Percentiles rank a stretch among this genome's conserved stretches.
These are phyloP conservation scores for Hemiscyllium ocellatum DNA, from an alignment of 2,113 vertebrate species.

Conservation along the genomic window DNA sequence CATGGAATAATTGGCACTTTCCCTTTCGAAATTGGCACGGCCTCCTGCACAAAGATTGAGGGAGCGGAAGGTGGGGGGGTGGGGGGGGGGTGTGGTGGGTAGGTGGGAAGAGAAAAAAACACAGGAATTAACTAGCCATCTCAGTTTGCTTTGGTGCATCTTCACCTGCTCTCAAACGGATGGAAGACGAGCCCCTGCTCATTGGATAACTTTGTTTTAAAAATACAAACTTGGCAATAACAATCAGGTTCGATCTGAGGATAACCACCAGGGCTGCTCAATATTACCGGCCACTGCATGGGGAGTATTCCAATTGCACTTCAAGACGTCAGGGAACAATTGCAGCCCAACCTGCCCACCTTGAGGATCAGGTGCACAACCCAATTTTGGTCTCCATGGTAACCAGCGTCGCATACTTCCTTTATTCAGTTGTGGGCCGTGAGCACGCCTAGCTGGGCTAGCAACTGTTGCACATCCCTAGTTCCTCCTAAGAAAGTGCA, in stretches of 20 bases:
- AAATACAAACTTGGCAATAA: not conserved
- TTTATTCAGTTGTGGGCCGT: too few relatives aligned
- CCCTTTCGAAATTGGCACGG: not conserved
- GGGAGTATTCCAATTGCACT: not conserved
- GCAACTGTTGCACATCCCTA: too few relatives aligned
- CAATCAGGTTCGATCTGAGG: not conserved
- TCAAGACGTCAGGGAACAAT: not conserved
- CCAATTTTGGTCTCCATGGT: not conserved
- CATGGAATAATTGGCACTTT: not conserved
- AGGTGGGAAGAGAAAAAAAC: not conserved
- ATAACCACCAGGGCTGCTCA: not conserved
- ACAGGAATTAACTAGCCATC: not conserved
- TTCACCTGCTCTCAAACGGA: not conserved
- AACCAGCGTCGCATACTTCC: too few relatives aligned
- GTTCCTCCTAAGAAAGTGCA: too few relatives aligned
- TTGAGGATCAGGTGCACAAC: not conserved
- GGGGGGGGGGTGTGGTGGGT: too few relatives aligned
- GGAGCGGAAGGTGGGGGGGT: too few relatives aligned
- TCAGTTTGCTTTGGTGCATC: not conserved
- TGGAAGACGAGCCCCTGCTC: not conserved
- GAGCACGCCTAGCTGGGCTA: too few relatives aligned
- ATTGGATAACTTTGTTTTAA: not conserved
- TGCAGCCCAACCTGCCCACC: not conserved
- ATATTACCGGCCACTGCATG: not conserved
- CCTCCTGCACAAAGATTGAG: not conserved